Conservation (phyloP, 2,113 vertebrate genomes). For the Oreochromis aureus region DNA sequence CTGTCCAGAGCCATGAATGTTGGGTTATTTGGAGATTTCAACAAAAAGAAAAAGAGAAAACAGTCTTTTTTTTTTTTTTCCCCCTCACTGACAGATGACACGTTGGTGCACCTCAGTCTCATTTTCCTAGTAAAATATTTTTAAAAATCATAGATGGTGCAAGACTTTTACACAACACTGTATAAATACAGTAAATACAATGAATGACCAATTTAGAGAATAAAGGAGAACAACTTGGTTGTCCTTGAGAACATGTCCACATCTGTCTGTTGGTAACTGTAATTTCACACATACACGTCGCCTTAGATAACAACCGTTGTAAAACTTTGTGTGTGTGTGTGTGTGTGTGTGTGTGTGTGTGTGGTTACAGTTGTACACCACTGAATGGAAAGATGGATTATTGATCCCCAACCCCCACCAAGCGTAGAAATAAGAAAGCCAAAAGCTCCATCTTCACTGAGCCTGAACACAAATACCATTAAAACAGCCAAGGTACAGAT, state of each 20-base stretch:
- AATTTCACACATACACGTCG: not conserved
- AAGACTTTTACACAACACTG: not conserved
- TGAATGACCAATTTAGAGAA: not conserved
- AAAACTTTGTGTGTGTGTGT: not conserved
- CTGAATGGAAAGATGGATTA: conserved; percentile 30
- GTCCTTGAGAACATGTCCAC: not conserved
- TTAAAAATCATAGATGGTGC: not conserved
- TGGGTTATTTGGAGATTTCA: not conserved
- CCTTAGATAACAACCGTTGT: not conserved
- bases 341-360: not conserved
- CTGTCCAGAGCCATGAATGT: not conserved
- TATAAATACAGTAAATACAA: not conserved
- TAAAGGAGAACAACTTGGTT: not conserved
- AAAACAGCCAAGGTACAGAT: not conserved
- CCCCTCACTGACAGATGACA: not conserved
- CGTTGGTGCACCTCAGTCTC: not conserved
- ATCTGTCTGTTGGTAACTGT: not conserved
- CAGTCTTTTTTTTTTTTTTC: no score
- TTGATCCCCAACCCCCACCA: conserved; percentile 1
- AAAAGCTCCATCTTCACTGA: not conserved
- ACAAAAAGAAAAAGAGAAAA: no score
- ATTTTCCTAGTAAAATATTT: not conserved
- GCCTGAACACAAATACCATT: not conserved
- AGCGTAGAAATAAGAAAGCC: not conserved
- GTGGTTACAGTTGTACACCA: not conserved